These are phyloP conservation scores for Cataglyphis albicans DNA, from an alignment of 2,888 invertebrate species.

Conservation along the genomic window DNA sequence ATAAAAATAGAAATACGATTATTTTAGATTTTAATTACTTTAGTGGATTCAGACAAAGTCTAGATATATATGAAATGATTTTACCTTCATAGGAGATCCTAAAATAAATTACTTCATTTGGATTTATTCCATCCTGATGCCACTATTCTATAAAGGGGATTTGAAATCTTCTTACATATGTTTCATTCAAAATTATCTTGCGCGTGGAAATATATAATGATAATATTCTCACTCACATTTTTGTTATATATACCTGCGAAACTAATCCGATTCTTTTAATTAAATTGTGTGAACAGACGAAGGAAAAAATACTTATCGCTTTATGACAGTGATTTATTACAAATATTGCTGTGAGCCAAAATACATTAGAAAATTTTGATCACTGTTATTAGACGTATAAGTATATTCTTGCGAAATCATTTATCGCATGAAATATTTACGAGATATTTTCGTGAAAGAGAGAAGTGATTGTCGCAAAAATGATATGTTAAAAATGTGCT, in stretches of 20 bases:
- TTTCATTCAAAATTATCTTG: not conserved
- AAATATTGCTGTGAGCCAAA: not conserved
- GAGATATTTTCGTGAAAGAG: not conserved
- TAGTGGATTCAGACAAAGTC: slow-evolving; percentile 28
- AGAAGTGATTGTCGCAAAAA: not conserved
- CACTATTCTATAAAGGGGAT: slow-evolving; percentile 7
- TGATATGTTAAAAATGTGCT: not conserved
- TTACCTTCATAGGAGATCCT: not conserved
- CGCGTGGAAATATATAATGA: not conserved
- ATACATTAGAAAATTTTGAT: not conserved
- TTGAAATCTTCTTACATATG: slow-evolving; percentile 24
- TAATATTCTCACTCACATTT: slow-evolving; percentile 26
- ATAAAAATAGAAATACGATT: not conserved
- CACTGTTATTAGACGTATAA: not conserved
- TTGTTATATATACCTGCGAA: slow-evolving; percentile 11
- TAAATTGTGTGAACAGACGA: slow-evolving; percentile 27
- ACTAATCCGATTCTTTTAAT: slow-evolving; percentile 20
- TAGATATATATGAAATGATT: slow-evolving; percentile 15
- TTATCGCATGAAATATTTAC: not conserved
- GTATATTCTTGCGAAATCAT: not conserved
- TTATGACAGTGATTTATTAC: not conserved
- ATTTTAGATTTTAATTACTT: not conserved
- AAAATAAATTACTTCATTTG: slow-evolving; percentile 38
- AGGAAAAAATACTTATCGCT: not conserved
- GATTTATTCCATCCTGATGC: slow-evolving; percentile 7